Percentiles rank a stretch among this genome's conserved stretches.
Conservation (phyloP, 2,797 vertebrate species). For the Petrocephalus schoutedeni region DNA sequence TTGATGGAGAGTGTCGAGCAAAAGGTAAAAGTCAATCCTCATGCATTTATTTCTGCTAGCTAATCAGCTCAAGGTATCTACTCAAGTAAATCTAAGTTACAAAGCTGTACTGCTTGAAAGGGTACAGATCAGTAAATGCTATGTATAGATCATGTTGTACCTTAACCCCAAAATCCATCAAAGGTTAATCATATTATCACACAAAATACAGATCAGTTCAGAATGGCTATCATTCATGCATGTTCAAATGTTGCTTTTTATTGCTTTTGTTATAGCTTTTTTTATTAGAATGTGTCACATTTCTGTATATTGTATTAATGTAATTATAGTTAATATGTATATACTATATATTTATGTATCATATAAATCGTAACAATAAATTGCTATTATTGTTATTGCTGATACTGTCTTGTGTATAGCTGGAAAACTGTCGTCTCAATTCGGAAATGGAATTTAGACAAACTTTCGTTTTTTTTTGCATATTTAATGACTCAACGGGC, state of each 20-base stretch:
- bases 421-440: slow-evolving; percentile 48
- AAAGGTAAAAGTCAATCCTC: slow-evolving; percentile 73
- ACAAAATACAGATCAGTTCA: not conserved
- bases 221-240: not conserved
- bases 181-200: not conserved
- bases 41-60: not conserved
- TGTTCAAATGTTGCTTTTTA: not conserved
- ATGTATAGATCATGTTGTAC: not conserved
- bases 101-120: not conserved
- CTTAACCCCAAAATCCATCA: not conserved
- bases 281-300: not conserved
- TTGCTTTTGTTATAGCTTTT: not conserved
- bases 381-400: not conserved
- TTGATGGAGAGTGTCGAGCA: slow-evolving; percentile 78
- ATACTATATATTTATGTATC: not conserved
- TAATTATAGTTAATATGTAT: not conserved
- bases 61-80: not conserved
- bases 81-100: not conserved
- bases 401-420: slow-evolving; percentile 29
- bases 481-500: slow-evolving; percentile 52
- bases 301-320: not conserved
- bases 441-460: slow-evolving; percentile 49
- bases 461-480: slow-evolving; percentile 33
- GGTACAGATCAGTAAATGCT: not conserved
- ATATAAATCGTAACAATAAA: not conserved